Evolutionary conservation across 2,888 invertebrate species (phyloP), one percentile per base, ranked within the genome.

Genomic region (Drosophila paracracens): DNA sequence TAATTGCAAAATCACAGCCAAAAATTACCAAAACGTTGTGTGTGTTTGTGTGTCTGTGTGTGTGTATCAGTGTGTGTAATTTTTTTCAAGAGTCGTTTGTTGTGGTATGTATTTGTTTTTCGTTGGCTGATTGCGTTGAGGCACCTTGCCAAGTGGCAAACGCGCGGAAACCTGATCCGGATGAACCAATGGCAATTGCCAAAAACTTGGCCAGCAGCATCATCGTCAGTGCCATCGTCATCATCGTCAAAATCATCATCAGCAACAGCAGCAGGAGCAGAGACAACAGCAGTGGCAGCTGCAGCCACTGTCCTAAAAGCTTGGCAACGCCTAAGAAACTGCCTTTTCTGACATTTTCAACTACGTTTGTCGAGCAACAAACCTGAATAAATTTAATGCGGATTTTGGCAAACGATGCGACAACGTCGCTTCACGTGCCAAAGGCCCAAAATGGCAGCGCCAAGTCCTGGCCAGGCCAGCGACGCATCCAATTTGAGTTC

Each of bases 311-410:
- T 10, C 46, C 27, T n/a, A 33, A 62, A 61, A 56, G 69, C 81
- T 88, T 79, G 83, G 85, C 83, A 82, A 56, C 58, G 66, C 70
- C 74, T 63, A 70, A 83, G 71, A 70, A 82, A 76, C 59, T 60
- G 74, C 54, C 68, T 62, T 62, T 71, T 77, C 70, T 72, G 76
- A 78, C 83, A 83, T 87, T 83, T 70, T 67, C 67, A 71, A 76
- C 76, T 70, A 84, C 76, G 76, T 83, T 83, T 72, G 68, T 69
- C 71, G 72, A 74, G 87, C 83, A 91, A 90, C 86, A 91, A 82
- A 90, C 84, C 81, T 88, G 88, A 86, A 91, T 91, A 92, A 92
- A 91, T 91, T 92, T 90, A 92, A 92, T 92, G 91, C 89, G 85
- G 73, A 91, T 91, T 91, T 91, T 91, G 92, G 91, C 91, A 91